Evolutionary conservation across 2,888 invertebrate species (phyloP), one percentile per base, ranked within the genome.

Genomic region (Philereme transversata): DNA sequence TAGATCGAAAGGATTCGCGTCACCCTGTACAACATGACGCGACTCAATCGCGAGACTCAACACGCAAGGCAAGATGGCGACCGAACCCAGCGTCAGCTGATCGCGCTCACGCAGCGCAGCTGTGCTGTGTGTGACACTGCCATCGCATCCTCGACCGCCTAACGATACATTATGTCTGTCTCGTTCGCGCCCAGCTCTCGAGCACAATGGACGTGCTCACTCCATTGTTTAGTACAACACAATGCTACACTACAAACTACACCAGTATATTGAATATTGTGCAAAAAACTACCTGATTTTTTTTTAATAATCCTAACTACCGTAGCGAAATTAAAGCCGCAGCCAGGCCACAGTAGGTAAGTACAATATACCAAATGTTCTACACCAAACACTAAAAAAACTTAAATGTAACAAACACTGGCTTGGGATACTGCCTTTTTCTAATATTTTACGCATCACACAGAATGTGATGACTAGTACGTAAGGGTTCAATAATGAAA

Each of bases 61-160:
- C 85, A 84, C 87, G 83, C 85, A 86, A 79, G 76, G 83, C 86
- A 92, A 92, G 87, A 92, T 92, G 91, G 91, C 91, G 79, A 89
- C 66, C 51, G 48, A 62, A 79, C 84, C 79, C 78, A 71, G 74
- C 86, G 88, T 90, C 92, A 92, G 92, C 92, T 92, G 92, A 91
- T 91, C 78, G 88, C 85, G 86, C 89, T 82, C 84, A 87, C 88
- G 83, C 87, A 84, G 77, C 83, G 85, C 88, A 88, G 86, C 86
- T 88, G 86, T 83, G 76, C 68, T 65, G 69, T 69, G 65, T 68
- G 72, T 64, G 67, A 68, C 67, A 72, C 65, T 67, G 6, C 57
- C 74, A 70, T 72, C 51, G 61, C 65, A 72, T 70, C 67, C 66
- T 67, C 70, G 64, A 68, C 67, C 70, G 51, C 69, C 71, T 56